These are phyloP conservation scores for Sinella curviseta DNA, from an alignment of 1,140 invertebrate genomes.

Conservation along the genomic window DNA sequence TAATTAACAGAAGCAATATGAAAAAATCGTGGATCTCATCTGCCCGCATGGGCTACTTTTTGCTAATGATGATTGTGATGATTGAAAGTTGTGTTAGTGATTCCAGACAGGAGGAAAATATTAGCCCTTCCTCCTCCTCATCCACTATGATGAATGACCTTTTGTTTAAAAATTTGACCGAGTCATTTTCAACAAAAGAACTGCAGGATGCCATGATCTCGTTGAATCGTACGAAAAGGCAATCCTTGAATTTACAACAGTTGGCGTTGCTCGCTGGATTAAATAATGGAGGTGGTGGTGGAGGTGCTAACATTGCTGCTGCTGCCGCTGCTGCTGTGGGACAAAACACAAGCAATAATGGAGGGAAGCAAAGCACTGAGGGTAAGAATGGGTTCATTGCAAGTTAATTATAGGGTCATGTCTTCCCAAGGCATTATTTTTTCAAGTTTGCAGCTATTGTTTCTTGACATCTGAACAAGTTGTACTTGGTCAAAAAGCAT, in stretches of 20 bases:
- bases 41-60: neutral
- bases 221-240: slow-evolving; percentile 14
- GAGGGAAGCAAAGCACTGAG: neutral
- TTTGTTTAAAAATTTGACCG: slow-evolving; percentile 19
- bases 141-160: slow-evolving; percentile 12
- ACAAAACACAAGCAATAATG: neutral
- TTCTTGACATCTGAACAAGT: no score
- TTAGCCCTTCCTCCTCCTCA: neutral
- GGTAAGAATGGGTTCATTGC: neutral
- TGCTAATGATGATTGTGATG: neutral
- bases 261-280: neutral
- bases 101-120: neutral
- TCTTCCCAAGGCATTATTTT: no score
- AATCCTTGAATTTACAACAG: slow-evolving; percentile 7
- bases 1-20: no score
- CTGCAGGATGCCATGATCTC: slow-evolving; percentile 15
- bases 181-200: neutral
- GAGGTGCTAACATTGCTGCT: neutral
- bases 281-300: neutral
- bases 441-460: no score
- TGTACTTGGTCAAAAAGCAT: no score
- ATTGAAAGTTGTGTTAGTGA: neutral
- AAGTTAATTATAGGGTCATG: neutral
- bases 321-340: neutral
- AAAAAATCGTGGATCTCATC: neutral